Evolutionary conservation across 2,888 invertebrate species (phyloP), one percentile per base, ranked within the genome.

Genomic region (Callyntrura guangdongensis): DNA sequence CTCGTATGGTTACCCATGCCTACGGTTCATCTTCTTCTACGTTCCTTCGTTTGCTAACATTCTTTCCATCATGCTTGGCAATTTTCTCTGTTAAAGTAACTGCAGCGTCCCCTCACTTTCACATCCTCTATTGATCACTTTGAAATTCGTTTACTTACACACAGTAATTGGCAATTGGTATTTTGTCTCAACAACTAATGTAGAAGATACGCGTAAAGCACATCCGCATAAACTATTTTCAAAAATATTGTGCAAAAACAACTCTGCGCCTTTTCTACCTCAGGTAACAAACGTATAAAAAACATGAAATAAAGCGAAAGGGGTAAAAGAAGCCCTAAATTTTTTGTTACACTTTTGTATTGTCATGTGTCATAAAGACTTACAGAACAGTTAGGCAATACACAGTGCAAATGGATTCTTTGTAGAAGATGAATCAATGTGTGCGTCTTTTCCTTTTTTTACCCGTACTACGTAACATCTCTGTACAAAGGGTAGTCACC

Each of bases 1-100:
- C 74, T 89, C 84, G 89, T 89, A 77, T 89, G 89, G 67, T 67
- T 89, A 89, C 89, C 67, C 89, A 84, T 64, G 84, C 89, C 83
- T 87, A 69, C 67, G 45, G 4, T 74, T 74, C 77, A 27, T 86
- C 74, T 36, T 74, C 86, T 11, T 25, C 22, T 72, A 64, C 12
- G 45, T 59, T 69, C 36, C 12, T 5, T 67, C 67, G 25, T 14
- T n/a, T 67, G 1, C 36, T 27, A 25, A 27, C 2, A 25, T 17
- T 27, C 36, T 74, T 53, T 17, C n/a, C 12, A 47, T 3, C 79
- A 36, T 81, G 17, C 25, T 45, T 59, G 36, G 17, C 36, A 17
- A 81, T 12, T 79, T 59, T 79, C 17, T 79, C 14, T 25, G 67
- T 11, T 2, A n/a, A 67, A 25, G 67, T 47, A 36, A 36, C 36